phyloP scores from a whole-genome alignment of 2,888 invertebrate genomes.

The Sesia bembeciformis region DNA sequence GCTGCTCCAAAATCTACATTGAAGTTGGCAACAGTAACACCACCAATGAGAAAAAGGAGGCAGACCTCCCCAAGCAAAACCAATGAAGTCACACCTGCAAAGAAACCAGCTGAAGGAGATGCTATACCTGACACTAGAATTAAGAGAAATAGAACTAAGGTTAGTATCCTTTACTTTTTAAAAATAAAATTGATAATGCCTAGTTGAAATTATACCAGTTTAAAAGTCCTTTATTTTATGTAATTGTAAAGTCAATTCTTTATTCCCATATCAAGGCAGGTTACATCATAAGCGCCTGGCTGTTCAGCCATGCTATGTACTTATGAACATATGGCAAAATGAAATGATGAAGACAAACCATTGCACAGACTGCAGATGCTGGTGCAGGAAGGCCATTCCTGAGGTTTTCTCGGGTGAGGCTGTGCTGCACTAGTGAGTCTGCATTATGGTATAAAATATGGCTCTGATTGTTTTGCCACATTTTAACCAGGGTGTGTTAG shows the following conservation, averaged over 20 bases:
- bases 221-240: not conserved
- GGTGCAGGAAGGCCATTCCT: not conserved
- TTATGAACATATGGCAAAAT: not conserved
- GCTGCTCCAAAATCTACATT: constrained; percentile 62
- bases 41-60: constrained; percentile 71
- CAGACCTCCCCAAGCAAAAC: constrained; percentile 54
- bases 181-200: not conserved
- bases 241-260: not conserved
- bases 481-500: too few species aligned
- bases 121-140: constrained; percentile 52
- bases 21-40: constrained; percentile 72
- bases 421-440: not conserved
- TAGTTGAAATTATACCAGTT: not conserved
- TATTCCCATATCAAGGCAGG: not conserved
- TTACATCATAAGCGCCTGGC: not conserved
- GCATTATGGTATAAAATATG: not conserved
- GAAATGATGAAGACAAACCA: not conserved
- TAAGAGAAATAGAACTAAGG: constrained; percentile 65
- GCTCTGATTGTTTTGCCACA: not conserved
- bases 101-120: constrained; percentile 48
- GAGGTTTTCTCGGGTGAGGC: not conserved
- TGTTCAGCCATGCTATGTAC: not conserved
- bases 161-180: constrained; percentile 14
- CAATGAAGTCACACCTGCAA: constrained; percentile 45
- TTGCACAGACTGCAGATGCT: not conserved